Conservation (phyloP, 2,797 vertebrate genomes). For the Agapornis canus region DNA sequence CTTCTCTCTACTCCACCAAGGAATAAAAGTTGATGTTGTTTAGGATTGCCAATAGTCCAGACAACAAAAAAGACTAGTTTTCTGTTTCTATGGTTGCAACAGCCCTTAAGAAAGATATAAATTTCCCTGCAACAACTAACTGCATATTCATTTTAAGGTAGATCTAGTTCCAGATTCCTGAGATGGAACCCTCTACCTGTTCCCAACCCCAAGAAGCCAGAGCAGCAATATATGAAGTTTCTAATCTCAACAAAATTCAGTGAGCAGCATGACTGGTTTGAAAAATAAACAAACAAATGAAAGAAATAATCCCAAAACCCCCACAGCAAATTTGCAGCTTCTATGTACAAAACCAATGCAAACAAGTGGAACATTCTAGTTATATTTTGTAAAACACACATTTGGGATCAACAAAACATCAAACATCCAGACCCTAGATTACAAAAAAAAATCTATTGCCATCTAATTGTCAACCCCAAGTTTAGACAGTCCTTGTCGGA, state of each 20-base stretch:
- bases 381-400: conserved; percentile 67
- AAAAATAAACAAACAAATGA: conserved; percentile 23
- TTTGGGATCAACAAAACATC: conserved; percentile 71
- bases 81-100: conserved; percentile 74
- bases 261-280: conserved; percentile 71
- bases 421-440: conserved; percentile 59
- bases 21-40: conserved; percentile 17
- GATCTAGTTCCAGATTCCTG: conserved; percentile 80
- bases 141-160: conserved; percentile 71
- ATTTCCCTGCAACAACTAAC: conserved; percentile 73
- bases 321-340: conserved; percentile 60
- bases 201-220: conserved; percentile 54
- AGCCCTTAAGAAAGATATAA: conserved; percentile 82
- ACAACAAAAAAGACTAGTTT: conserved; percentile 77
- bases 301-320: not conserved
- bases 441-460: conserved; percentile 53
- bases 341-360: conserved; percentile 70
- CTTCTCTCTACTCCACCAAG: not conserved
- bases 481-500: conserved; percentile 92
- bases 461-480: conserved; percentile 88
- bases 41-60: conserved; percentile 59
- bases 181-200: conserved; percentile 79
- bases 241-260: conserved; percentile 58
- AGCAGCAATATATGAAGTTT: conserved; percentile 46
- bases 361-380: conserved; percentile 64